phyloP scores from a whole-genome alignment of 2,888 invertebrate genomes.

The Agonopterix subpropinquella region DNA sequence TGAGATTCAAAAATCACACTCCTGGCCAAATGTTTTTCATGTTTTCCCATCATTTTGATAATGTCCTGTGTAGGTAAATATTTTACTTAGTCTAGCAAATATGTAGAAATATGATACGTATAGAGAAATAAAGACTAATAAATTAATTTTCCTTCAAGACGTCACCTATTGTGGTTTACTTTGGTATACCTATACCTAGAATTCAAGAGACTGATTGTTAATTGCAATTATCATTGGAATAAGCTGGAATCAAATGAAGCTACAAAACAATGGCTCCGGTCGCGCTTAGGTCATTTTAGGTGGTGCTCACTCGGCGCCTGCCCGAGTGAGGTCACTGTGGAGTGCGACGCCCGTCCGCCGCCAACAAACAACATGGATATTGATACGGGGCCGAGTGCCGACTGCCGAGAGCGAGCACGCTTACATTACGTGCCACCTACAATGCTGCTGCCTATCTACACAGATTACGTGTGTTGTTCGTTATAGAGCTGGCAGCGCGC shows the following conservation, averaged over 20 bases:
- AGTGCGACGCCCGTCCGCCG: constrained; percentile 48
- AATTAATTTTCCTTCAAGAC: too few relatives aligned
- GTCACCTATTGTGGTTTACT: too few relatives aligned
- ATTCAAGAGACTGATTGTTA: not conserved
- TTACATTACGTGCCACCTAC: constrained; percentile 63
- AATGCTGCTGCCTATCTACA: constrained; percentile 42
- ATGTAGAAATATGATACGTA: too few relatives aligned
- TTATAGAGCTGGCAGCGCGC: constrained; percentile 42
- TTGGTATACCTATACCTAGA: too few relatives aligned
- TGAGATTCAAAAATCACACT: too few relatives aligned
- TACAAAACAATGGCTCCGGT: constrained; percentile 10
- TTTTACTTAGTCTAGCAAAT: too few relatives aligned
- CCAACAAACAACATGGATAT: constrained; percentile 41
- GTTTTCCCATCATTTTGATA: too few relatives aligned
- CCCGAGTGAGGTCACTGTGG: constrained; percentile 55
- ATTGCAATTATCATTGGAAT: not conserved
- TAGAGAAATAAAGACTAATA: too few relatives aligned
- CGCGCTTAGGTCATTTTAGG: constrained; percentile 51
- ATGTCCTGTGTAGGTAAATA: too few relatives aligned
- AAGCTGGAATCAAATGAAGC: not conserved
- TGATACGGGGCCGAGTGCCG: constrained; percentile 35
- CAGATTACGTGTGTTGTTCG: constrained; percentile 46
- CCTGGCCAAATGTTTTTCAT: too few relatives aligned
- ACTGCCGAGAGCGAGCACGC: constrained; percentile 47
- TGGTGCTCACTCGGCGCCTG: constrained; percentile 39